Base-by-base conservation (phyloP, 2,113 vertebrate genomes). In the Scophthalmus maximus region DNA sequence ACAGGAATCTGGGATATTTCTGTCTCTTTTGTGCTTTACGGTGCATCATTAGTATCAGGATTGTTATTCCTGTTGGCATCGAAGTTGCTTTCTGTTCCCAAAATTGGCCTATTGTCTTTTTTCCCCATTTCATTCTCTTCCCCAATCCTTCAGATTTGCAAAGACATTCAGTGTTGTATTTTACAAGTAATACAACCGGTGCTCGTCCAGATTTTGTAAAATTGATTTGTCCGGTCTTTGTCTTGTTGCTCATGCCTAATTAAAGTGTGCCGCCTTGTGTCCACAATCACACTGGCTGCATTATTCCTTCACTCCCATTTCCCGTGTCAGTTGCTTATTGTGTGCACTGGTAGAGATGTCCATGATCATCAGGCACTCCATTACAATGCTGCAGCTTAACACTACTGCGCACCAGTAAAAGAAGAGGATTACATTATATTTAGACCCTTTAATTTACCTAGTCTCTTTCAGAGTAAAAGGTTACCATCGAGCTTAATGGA, bases 361-460 rank as follows among this genome's bases (percentile, higher is more conserved):
- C 63, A 44, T 8, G 51, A 76, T 76, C 44, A 70, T 78, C 62
- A 64, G 65, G 79, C 79, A 68, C 73, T 85, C 78, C 6, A 53
- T 86, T 86, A 81, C 78, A 87, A 52, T 66, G 55, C 68, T 30
- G 49, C 18, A 62, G 77, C 56, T 84, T 85, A 83, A 79, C 29
- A 61, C 49, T 46, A 63, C 76, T 72, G 63, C 79, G 78, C 36
- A 59, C 56, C 40, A 62, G 56, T 82, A 70, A 82, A 85, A 85
- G 76, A 73, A 49, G 52, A 77, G 74, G 84, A 91, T 91, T 89
- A 86, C 70, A 81, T 86, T 90, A 86, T 89, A 90, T 90, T 88
- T 86, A 88, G 81, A 67, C 76, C 66, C 73, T 89, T 89, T 86
- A 86, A 89, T 85, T 89, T 86, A 83, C 83, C 81, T 80, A 75